These are phyloP conservation scores for Probaryconus sp. DNA, from an alignment of 1,140 invertebrate genomes.

Conservation along the genomic window DNA sequence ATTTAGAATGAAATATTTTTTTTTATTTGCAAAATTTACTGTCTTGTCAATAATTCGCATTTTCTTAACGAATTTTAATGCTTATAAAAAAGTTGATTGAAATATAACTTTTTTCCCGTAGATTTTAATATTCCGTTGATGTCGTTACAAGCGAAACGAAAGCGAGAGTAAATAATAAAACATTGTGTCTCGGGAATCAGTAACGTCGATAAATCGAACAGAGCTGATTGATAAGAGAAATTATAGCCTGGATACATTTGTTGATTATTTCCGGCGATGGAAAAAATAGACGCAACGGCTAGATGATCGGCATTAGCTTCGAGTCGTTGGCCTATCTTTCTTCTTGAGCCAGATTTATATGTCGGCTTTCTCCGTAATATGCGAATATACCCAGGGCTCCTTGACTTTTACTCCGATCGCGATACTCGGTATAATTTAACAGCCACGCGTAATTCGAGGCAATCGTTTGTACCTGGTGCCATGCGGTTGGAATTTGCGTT, in stretches of 20 bases:
- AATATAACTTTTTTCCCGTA: too few species aligned
- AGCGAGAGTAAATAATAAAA: too few species aligned
- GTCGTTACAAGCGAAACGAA: too few species aligned
- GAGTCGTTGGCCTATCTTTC: slow-evolving; percentile 22
- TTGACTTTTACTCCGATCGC: slow-evolving; percentile 23
- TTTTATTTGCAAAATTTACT: too few species aligned
- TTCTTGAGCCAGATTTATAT: slow-evolving; percentile 24
- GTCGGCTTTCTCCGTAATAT: slow-evolving; percentile 35
- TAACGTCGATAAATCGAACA: too few species aligned
- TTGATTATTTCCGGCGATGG: background rate
- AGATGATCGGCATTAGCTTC: slow-evolving; percentile 12
- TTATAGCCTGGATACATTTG: background rate
- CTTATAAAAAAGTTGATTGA: too few species aligned
- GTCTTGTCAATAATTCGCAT: too few species aligned
- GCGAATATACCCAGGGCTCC: slow-evolving; percentile 22
- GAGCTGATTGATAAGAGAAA: slow-evolving; percentile 2
- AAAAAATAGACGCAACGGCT: background rate
- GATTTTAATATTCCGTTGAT: too few species aligned
- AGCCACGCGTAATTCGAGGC: background rate
- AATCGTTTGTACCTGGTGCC: background rate
- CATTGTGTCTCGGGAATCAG: too few species aligned
- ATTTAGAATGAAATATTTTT: too few species aligned
- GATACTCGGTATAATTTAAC: background rate
- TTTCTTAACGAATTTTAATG: too few species aligned
- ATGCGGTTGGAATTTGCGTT: background rate